A percentile compares a stretch with the other conserved stretches of the same genome.
phyloP scores from a whole-genome alignment of 2,888 invertebrate species.

The Dioctria rufipes region DNA sequence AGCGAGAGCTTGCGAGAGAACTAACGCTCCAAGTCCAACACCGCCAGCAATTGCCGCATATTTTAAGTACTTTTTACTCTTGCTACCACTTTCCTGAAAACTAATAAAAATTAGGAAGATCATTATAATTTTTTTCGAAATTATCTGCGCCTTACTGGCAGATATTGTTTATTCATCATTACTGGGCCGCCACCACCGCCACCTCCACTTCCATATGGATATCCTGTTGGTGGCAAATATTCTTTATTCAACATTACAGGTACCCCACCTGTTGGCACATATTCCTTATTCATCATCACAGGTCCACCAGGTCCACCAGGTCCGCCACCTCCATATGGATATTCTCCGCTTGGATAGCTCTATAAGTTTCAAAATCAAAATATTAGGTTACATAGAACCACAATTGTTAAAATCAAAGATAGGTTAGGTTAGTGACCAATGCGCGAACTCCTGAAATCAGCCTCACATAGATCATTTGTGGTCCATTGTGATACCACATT shows the following conservation, averaged over 20 bases:
- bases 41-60: slow-evolving; percentile 56
- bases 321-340: neutral
- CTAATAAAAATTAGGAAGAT: neutral
- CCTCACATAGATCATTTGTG: too few species aligned
- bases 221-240: neutral
- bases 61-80: slow-evolving; percentile 51
- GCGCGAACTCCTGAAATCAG: too few species aligned
- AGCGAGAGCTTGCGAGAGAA: slow-evolving; percentile 3
- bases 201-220: neutral
- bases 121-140: neutral
- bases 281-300: slow-evolving; percentile 3
- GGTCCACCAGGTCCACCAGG: neutral
- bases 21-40: slow-evolving; percentile 55
- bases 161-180: slow-evolving; percentile 6
- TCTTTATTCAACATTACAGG: neutral
- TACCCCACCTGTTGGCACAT: neutral
- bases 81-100: slow-evolving; percentile 51
- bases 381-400: too few species aligned
- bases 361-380: neutral
- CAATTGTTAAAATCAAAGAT: too few species aligned
- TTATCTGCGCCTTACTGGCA: neutral
- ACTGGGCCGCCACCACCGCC: neutral
- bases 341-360: neutral
- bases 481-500: too few species aligned
- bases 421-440: too few species aligned